Evolutionary conservation across 1,140 invertebrate genomes (phyloP).

Genomic region (Cotesia chilonis): DNA sequence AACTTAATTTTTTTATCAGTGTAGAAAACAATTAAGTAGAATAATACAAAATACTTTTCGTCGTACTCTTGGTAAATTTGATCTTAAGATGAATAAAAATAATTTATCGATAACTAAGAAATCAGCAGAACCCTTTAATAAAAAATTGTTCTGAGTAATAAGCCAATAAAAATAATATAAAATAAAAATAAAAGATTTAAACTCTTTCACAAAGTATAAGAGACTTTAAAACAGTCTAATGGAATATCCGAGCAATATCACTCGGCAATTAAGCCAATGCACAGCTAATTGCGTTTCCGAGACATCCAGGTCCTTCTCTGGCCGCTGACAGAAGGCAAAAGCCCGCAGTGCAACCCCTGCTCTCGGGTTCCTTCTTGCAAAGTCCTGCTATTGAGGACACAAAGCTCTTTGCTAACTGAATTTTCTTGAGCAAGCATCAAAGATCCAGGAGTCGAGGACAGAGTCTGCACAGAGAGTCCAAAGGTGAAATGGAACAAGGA

Average conservation of each 20-base stretch:
- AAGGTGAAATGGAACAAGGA: conserved; percentile 12
- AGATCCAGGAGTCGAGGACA: conserved; percentile 46
- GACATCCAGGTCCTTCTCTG: conserved; percentile 48
- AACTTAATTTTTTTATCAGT: too few relatives aligned
- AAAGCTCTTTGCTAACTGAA: conserved; percentile 65
- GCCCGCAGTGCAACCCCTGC: conserved; percentile 33
- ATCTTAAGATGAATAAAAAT: too few relatives aligned
- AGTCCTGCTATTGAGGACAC: conserved; percentile 55
- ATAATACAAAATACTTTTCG: too few relatives aligned
- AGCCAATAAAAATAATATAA: too few relatives aligned
- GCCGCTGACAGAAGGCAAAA: conserved; percentile 24
- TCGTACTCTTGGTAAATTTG: too few relatives aligned
- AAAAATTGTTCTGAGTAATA: too few relatives aligned
- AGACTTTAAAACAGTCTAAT: conserved; percentile 55
- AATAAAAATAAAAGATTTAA: conserved; percentile 39
- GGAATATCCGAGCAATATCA: conserved; percentile 60
- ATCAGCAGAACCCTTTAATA: too few relatives aligned
- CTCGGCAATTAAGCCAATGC: conserved; percentile 58
- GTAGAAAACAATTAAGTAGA: too few relatives aligned
- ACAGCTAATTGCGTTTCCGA: conserved; percentile 59
- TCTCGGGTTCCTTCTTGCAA: conserved; percentile 32
- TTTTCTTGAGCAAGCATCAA: conserved; percentile 67
- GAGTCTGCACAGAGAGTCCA: conserved; percentile 13
- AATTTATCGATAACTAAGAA: too few relatives aligned
- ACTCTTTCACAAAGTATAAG: conserved; percentile 52